Evolutionary conservation across 2,888 invertebrate species (phyloP).

Genomic region (Scaeva pyrastri): DNA sequence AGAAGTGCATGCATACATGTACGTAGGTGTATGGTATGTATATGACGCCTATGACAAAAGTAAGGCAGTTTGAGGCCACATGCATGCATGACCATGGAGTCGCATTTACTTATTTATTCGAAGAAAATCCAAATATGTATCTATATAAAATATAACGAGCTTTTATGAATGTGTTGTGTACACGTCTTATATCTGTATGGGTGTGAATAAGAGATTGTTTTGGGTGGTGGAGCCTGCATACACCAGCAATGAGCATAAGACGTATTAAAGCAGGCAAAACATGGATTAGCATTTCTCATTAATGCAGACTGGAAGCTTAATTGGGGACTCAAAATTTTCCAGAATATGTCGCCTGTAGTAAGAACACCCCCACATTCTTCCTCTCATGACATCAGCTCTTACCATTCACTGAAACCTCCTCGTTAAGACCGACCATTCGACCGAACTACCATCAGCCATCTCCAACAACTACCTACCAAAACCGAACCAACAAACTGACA

Average conservation of each 20-base stretch:
- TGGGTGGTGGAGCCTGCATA: constrained; percentile 32
- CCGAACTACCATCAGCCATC: constrained; percentile 39
- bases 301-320: constrained; percentile 79
- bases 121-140: constrained; percentile 66
- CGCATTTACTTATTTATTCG: constrained; percentile 73
- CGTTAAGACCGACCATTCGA: constrained; percentile 36
- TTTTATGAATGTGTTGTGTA: constrained; percentile 26
- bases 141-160: constrained; percentile 5
- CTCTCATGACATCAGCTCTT: not conserved
- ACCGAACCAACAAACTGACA: constrained; percentile 70
- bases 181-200: constrained; percentile 34
- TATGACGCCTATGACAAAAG: constrained; percentile 42
- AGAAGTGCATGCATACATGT: not conserved
- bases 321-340: constrained; percentile 77
- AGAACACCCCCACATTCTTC: not conserved
- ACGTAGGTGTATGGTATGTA: constrained; percentile 4
- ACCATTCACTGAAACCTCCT: constrained; percentile 36
- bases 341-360: constrained; percentile 73
- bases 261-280: constrained; percentile 76
- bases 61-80: constrained; percentile 50
- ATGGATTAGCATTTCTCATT: constrained; percentile 79
- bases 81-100: constrained; percentile 73
- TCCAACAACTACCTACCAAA: constrained; percentile 61
- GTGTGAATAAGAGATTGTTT: constrained; percentile 21
- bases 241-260: constrained; percentile 70